Evolutionary conservation across 2,113 vertebrate species (phyloP), one percentile per base, ranked within the genome.

Genomic region (Clarias gariepinus): DNA sequence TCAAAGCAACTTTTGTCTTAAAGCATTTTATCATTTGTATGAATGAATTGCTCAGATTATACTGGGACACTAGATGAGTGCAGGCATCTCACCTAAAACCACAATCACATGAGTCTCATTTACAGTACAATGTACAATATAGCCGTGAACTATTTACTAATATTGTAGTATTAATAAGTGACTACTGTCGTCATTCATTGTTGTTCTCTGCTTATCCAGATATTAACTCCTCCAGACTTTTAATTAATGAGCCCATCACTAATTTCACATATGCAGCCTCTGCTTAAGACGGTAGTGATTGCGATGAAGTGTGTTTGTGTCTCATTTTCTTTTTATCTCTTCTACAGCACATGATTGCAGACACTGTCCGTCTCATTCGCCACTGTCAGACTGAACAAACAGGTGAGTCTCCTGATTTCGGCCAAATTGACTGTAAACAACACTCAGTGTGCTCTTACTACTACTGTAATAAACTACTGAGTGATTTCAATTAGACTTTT

Each of bases 331-430:
- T 89, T 33, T 84, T 47, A 8, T 86, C 64, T 87, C n/a, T 81
- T 18, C 84, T 18, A 71, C 92, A 96, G 95, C 98, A 99, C 84
- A 99, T 99, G 98, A 99, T 99, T 79, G 98, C 98, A 84, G 98
- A 99, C 89, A 98, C 98, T 0, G 97, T 99, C 90, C 95, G 98
- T 84, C 97, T 97, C 89, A 94, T 99, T 90, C 96, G 98, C 87
- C 96, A 98, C 93, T 99, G 98, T 94, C 96, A 97, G 94, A 96
- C 96, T 53, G 97, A 97, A 90, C 97, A 97, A 86, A 96, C 96
- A 92, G 97, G 98, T 99, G 87, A 57, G 90, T 77, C 53, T 25
- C 18, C 53, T 90, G 30, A 36, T 63, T 11, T 68, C 3, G 5
- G 41, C 0, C n/a, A 18, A 41, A 80, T 41, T 15, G n/a, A 25